Conservation (phyloP, 1,140 invertebrate genomes). For the Drosophila fuyamai region DNA sequence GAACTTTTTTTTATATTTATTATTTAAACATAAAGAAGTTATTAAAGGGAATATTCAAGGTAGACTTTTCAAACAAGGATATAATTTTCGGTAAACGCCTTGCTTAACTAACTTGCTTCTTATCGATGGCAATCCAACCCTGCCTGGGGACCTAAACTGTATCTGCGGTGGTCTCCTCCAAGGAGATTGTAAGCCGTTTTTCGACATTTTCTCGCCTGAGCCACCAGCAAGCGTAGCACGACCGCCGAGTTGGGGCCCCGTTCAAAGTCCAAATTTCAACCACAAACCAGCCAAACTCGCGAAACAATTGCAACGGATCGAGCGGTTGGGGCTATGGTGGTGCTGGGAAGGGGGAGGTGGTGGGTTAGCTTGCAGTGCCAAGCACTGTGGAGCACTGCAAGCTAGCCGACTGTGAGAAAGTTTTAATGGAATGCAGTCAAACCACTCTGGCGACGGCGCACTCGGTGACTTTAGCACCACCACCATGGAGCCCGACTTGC, state of each 20-base stretch:
- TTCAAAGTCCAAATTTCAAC: slow-evolving; percentile 79
- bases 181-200: slow-evolving; percentile 72
- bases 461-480: slow-evolving; percentile 35
- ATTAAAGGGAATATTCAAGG: not conserved
- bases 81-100: not conserved
- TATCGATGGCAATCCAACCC: slow-evolving; percentile 7
- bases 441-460: slow-evolving; percentile 69
- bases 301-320: slow-evolving; percentile 75
- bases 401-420: slow-evolving; percentile 84
- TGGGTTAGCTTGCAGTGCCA: slow-evolving; percentile 50
- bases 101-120: not conserved
- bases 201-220: slow-evolving; percentile 61
- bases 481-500: slow-evolving; percentile 45
- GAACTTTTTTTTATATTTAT: too few relatives aligned
- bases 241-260: slow-evolving; percentile 44
- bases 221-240: slow-evolving; percentile 26
- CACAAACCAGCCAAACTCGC: slow-evolving; percentile 76
- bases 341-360: slow-evolving; percentile 1
- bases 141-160: slow-evolving; percentile 28
- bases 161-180: slow-evolving; percentile 54
- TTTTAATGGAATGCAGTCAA: slow-evolving; percentile 85
- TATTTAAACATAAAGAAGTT: too few relatives aligned
- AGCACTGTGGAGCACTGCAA: slow-evolving; percentile 47
- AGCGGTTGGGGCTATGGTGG: slow-evolving; percentile 17
- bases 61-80: not conserved